Conservation (phyloP, 2,888 invertebrate species). For the Apamea crenata region DNA sequence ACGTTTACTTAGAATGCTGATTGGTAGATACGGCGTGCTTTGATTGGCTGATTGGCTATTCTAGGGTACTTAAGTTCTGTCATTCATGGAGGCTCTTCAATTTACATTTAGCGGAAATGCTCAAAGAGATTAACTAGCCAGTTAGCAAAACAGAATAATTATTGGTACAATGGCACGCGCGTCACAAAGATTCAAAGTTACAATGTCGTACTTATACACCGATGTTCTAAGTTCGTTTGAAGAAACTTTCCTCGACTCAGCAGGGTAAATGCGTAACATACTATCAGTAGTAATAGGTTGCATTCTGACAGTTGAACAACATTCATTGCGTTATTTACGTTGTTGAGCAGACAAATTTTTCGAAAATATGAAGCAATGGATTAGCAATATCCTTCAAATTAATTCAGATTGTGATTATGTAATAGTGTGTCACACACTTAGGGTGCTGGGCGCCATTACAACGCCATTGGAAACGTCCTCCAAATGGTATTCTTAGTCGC, state of each 20-base stretch:
- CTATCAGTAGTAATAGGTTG: too few relatives aligned
- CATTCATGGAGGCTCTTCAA: background rate
- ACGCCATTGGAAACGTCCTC: too few relatives aligned
- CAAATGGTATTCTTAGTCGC: too few relatives aligned
- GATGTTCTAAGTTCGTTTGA: background rate
- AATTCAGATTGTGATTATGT: too few relatives aligned
- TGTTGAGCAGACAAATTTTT: too few relatives aligned
- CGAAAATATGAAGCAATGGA: too few relatives aligned
- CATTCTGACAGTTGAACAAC: too few relatives aligned
- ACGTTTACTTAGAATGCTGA: background rate
- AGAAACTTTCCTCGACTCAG: background rate
- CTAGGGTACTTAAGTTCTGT: background rate
- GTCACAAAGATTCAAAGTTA: background rate
- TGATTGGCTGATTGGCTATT: slow-evolving; percentile 7
- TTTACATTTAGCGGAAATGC: background rate
- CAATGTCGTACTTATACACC: background rate
- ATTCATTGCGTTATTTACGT: too few relatives aligned
- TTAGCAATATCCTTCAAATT: too few relatives aligned
- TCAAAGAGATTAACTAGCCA: background rate
- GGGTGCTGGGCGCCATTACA: too few relatives aligned
- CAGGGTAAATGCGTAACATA: too few relatives aligned
- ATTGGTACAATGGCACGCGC: background rate
- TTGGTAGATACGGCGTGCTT: background rate
- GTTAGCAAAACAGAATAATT: background rate
- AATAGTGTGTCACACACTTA: too few relatives aligned